These are phyloP conservation scores for Tamias sibiricus DNA, from an alignment of 2,113 vertebrate genomes.

Conservation along the genomic window DNA sequence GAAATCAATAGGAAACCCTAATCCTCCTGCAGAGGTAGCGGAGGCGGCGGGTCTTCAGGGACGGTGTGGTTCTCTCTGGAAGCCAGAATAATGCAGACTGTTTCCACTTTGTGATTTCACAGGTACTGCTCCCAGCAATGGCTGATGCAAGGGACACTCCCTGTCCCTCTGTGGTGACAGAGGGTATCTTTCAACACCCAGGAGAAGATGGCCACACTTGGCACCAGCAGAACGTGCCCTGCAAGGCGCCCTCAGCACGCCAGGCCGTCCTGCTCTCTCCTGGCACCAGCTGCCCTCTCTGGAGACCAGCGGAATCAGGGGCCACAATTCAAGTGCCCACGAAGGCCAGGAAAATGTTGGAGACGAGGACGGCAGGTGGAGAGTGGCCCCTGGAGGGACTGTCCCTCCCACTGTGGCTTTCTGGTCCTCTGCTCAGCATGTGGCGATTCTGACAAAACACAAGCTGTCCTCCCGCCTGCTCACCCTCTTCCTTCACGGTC, in stretches of 20 bases:
- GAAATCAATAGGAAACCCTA: neutral
- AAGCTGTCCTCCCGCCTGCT: rapidly evolving
- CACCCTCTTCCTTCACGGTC: neutral
- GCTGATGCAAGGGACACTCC: rapidly evolving
- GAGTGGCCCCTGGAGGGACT: rapidly evolving
- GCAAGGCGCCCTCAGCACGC: too few relatives aligned
- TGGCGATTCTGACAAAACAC: neutral
- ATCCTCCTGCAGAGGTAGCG: too few relatives aligned
- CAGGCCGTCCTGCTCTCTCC: rapidly evolving
- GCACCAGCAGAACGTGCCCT: neutral
- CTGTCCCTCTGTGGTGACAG: neutral
- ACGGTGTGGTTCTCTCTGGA: neutral
- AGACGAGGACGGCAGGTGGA: rapidly evolving
- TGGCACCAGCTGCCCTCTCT: neutral
- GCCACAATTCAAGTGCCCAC: rapidly evolving
- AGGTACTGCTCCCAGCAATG: neutral
- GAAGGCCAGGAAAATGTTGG: neutral
- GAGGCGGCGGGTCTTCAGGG: too few relatives aligned
- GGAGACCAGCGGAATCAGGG: too few relatives aligned
- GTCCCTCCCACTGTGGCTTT: neutral
- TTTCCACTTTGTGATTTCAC: neutral
- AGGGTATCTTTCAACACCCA: neutral
- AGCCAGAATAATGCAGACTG: rapidly evolving
- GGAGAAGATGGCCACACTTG: rapidly evolving
- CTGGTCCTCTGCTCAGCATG: neutral